A percentile compares a stretch with the other conserved stretches of the same genome.
phyloP scores from a whole-genome alignment of 1,140 invertebrate genomes.

The Bombus terrestris region DNA sequence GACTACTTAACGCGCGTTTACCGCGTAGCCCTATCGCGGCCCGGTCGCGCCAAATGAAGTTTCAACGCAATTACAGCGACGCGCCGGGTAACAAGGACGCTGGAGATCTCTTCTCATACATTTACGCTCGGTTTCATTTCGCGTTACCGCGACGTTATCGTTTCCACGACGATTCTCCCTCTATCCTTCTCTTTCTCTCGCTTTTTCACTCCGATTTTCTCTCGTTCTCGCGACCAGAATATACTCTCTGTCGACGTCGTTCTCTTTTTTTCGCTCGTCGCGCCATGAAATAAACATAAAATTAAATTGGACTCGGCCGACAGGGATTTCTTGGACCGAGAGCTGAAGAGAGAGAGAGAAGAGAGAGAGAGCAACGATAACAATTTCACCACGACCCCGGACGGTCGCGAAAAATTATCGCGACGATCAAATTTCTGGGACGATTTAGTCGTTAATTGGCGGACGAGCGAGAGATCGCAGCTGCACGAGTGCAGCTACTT shows the following conservation, averaged over 20 bases:
- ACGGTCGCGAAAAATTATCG: conserved; percentile 32
- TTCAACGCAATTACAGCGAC: conserved; percentile 55
- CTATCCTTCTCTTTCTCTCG: background rate
- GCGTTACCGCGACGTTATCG: conserved; percentile 37
- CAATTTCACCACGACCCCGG: conserved; percentile 24
- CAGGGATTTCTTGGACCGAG: conserved; percentile 30
- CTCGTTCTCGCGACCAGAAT: too few relatives aligned
- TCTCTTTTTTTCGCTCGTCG: background rate
- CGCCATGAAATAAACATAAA: conserved; percentile 50
- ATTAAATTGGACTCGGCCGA: conserved; percentile 50
- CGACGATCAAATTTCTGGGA: conserved; percentile 43
- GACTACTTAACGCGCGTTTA: conserved; percentile 51
- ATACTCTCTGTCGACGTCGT: too few relatives aligned
- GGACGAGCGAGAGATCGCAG: background rate
- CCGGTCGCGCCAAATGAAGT: conserved; percentile 49
- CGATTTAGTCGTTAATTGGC: conserved; percentile 47
- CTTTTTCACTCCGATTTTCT: background rate
- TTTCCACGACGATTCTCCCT: conserved; percentile 33
- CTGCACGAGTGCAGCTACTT: background rate
- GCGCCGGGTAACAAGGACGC: conserved; percentile 49
- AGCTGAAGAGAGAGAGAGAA: background rate
- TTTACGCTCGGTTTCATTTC: conserved; percentile 52
- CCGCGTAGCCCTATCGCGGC: conserved; percentile 11
- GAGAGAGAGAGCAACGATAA: conserved; percentile 13
- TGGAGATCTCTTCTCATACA: conserved; percentile 51